Base-by-base conservation (phyloP, 2,113 vertebrate species). In the Actenoides lindsayi region DNA sequence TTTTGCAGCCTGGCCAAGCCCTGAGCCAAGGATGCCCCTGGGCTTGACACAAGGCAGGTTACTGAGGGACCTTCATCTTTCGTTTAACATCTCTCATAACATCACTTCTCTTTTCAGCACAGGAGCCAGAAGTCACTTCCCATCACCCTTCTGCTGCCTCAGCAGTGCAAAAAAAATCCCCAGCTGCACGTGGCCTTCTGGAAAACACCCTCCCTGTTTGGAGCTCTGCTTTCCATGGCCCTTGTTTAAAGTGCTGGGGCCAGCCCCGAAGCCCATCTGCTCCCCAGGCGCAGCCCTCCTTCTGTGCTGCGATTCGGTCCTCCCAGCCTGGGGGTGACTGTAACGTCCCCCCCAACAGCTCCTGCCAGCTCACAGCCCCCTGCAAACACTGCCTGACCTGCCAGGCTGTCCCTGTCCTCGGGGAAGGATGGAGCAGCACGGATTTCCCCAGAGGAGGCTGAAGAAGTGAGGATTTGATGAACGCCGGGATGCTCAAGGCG, bases 41-140 rank as follows among this genome's bases (percentile, higher is more conserved):
- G 71, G 23, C 25, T 11, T 31, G 89, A 46, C 77, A 3, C 16
- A 5, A 62, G 42, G 31, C 60, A 60, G 60, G 25, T 13, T 25
- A 21, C 13, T 3, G 3, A 10, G 54, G n/a, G 46, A 9, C 0
- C 4, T 8, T 13, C 68, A 18, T 64, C 70, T 33, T 9, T 3
- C 13, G 10, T 27, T 59, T 24, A 81, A 5, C 4, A 7, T 8
- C 80, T 35, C 77, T 37, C 87, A 53, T 3, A 11, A 59, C 80
- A 80, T 67, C 87, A 48, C 92, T 93, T 89, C 95, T 94, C 2
- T 2, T 94, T 95, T 93, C 17, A 70, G 87, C 68, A 4, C 39
- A 3, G 67, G 31, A 31, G 83, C 50, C 54, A 57, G 84, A 65
- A 90, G 60, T 91, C 93, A 93, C 90, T 94, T 93, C 91, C 95